A percentile compares a stretch with the other conserved stretches of the same genome.
Evolutionary conservation across 2,888 invertebrate species (phyloP).

Genomic region (Diogma glabrata): DNA sequence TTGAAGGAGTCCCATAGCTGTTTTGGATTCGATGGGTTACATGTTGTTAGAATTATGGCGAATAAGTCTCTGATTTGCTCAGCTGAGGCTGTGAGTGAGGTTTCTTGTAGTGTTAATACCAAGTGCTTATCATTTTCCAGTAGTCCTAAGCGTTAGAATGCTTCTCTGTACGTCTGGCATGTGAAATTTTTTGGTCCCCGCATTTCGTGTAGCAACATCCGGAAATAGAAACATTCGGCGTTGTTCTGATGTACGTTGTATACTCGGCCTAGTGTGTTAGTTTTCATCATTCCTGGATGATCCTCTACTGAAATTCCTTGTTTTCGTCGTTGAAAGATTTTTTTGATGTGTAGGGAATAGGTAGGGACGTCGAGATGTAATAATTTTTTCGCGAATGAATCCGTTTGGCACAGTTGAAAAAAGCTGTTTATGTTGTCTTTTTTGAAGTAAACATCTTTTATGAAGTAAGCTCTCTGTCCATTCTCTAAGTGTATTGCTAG

Average conservation of each 20-base stretch:
- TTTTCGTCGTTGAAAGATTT: not conserved
- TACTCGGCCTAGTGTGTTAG: not conserved
- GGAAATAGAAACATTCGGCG: not conserved
- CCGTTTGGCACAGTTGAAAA: not conserved
- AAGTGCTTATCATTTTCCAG: too few species aligned
- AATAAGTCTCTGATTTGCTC: too few species aligned
- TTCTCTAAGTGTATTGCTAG: not conserved
- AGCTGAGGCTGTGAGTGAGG: too few species aligned
- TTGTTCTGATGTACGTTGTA: not conserved
- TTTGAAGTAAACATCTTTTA: too few species aligned
- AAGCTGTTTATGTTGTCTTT: not conserved
- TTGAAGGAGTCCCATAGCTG: too few species aligned
- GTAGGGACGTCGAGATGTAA: not conserved
- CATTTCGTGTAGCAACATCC: not conserved
- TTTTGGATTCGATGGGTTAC: too few species aligned
- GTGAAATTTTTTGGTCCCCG: too few species aligned
- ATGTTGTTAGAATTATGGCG: too few species aligned
- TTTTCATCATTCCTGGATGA: not conserved
- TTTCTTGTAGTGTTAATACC: too few species aligned
- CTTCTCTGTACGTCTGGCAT: too few species aligned
- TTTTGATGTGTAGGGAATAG: not conserved
- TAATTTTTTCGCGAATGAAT: not conserved
- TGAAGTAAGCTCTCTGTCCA: not conserved
- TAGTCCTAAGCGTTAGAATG: too few species aligned
- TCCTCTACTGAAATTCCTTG: not conserved